phyloP scores from a whole-genome alignment of 2,113 vertebrate species.

The Amia ocellicauda region DNA sequence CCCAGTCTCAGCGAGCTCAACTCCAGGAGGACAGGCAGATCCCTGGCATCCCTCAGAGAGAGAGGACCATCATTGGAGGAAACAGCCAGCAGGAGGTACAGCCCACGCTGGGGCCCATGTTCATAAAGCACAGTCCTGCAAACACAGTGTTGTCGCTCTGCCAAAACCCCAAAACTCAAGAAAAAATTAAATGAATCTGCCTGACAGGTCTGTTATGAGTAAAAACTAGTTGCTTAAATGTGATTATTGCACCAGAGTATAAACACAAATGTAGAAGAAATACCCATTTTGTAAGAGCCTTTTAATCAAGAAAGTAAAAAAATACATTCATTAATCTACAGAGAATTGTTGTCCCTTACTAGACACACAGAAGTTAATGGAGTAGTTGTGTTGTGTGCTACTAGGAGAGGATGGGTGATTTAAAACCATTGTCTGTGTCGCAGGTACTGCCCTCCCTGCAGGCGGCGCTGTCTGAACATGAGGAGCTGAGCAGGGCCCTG shows the following conservation, averaged over 20 bases:
- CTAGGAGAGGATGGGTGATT: no score
- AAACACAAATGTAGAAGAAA: no score
- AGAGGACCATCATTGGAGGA: conserved; percentile 65
- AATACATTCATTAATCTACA: no score
- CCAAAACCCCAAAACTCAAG: neutral
- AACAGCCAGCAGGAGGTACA: conserved; percentile 60
- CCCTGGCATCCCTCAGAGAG: conserved; percentile 60
- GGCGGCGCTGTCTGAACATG: conserved; percentile 65
- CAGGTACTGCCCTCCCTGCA: conserved; percentile 50
- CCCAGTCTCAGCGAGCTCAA: conserved; percentile 32
- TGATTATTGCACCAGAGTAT: neutral
- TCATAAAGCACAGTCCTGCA: no score
- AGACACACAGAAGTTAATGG: no score
- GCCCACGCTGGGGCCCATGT: no score
- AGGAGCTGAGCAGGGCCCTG: conserved; percentile 72
- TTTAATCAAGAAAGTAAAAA: no score
- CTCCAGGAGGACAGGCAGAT: conserved; percentile 47
- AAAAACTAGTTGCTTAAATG: neutral
- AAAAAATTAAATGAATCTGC: no score
- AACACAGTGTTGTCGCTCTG: neutral
- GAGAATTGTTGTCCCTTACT: no score
- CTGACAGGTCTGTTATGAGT: neutral
- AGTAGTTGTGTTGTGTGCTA: no score
- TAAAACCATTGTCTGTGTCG: neutral
- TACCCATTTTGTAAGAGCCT: no score